Evolutionary conservation across 2,888 invertebrate species (phyloP).

Genomic region (Oligia fasciuncula): DNA sequence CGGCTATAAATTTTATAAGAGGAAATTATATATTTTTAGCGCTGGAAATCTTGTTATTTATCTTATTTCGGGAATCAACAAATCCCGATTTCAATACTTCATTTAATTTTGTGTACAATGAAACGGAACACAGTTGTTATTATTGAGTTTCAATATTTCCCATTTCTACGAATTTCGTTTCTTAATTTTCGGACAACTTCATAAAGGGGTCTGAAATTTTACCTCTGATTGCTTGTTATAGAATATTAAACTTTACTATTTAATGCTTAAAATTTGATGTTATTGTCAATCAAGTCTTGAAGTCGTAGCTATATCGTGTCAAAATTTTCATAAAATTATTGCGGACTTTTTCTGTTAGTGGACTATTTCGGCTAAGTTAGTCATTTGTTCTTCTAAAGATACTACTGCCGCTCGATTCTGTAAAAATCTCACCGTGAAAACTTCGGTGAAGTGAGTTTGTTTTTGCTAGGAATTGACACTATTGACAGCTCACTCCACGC

Average conservation of each 20-base stretch:
- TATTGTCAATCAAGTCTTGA: slow-evolving; percentile 33
- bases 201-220: slow-evolving; percentile 37
- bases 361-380: neutral
- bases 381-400: neutral
- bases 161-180: slow-evolving; percentile 16
- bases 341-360: slow-evolving; percentile 9
- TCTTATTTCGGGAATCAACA: neutral
- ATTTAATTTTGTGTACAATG: slow-evolving; percentile 32
- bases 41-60: neutral
- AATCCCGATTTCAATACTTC: neutral
- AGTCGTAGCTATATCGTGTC: slow-evolving; percentile 1
- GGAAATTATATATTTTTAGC: neutral
- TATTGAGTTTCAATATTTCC: slow-evolving; percentile 15
- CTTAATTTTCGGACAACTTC: slow-evolving; percentile 2
- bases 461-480: too few relatives aligned
- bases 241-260: slow-evolving; percentile 50
- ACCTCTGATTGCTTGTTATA: slow-evolving; percentile 33
- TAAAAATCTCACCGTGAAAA: too few relatives aligned
- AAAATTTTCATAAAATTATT: slow-evolving; percentile 33
- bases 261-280: slow-evolving; percentile 6
- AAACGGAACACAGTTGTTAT: slow-evolving; percentile 26
- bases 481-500: too few relatives aligned
- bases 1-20: neutral
- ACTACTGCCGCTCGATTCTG: too few relatives aligned
- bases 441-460: too few relatives aligned